Evolutionary conservation across 1,140 invertebrate species (phyloP), one percentile per base, ranked within the genome.

Genomic region (Lordiphosa mommai): DNA sequence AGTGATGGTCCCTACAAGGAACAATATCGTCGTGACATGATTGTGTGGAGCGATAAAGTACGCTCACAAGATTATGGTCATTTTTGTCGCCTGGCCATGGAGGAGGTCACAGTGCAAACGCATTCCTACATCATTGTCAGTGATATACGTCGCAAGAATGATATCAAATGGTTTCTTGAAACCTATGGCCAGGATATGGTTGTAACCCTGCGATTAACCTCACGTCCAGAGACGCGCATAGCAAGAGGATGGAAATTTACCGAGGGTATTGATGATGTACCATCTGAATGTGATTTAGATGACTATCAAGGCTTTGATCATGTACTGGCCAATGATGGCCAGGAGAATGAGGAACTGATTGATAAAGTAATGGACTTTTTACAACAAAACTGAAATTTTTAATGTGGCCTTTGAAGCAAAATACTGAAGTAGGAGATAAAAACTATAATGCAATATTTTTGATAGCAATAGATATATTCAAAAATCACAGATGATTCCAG

Each of bases 1-100:
- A 93, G 94, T 85, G 92, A 95, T 89, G 92, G 93, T 40, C 90
- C 92, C 32, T 98, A 97, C 74, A 99, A 99, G 89, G 98, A 99
- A 90, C 90, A 92, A 53, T 95, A 96, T 89, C 90, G 98, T 30
- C 84, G 92, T 40, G 93, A 95, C 67, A 99, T 99, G 97, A 95
- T 97, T 17, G 90, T 92, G 65, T 99, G 97, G 97, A 96, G 97
- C 61, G 97, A 99, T 88, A 91, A 93, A 36, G 92, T 94, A 61
- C 90, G 98, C 67, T 89, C 90, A 2, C 82, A 93, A 80, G 96
- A 98, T 89, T 93, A 94, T 82, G 94, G 95, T 3, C 97, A 94
- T 88, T 99, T 99, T 90, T 98, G 97, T 89, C 90, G 91, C 64
- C 91, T 92, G 47, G 95, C 96, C 37, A 93, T 96, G 89, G 74